phyloP scores from a whole-genome alignment of 2,113 vertebrate genomes.

The Ctenomys sociabilis region DNA sequence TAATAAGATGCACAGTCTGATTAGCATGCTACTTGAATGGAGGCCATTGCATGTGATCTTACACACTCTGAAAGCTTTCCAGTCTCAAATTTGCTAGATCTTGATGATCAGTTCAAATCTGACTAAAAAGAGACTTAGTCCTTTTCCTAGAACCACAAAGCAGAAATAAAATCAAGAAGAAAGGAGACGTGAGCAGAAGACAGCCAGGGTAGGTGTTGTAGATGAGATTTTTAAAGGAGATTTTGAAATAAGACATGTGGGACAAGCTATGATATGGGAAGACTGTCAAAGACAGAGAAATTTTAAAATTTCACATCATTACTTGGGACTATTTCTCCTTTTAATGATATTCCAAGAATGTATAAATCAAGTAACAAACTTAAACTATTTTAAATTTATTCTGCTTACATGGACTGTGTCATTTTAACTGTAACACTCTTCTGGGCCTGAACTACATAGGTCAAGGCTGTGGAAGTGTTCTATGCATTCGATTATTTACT shows the following conservation, averaged over 20 bases:
- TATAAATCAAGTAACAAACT: not conserved
- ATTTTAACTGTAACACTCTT: constrained; percentile 35
- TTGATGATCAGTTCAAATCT: not conserved
- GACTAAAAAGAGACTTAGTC: not conserved
- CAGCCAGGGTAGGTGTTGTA: not conserved
- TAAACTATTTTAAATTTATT: constrained; percentile 50
- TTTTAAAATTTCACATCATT: not conserved
- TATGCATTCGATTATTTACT: not conserved
- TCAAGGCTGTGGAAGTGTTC: not conserved
- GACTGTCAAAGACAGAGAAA: constrained; percentile 9
- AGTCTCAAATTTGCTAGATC: not conserved
- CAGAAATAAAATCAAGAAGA: not conserved
- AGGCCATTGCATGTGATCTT: not conserved
- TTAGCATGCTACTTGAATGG: not conserved
- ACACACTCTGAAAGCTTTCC: not conserved
- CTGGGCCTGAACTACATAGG: not conserved
- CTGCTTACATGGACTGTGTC: not conserved
- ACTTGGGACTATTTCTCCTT: not conserved
- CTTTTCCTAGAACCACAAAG: not conserved
- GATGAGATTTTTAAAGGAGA: not conserved
- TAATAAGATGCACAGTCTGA: not conserved
- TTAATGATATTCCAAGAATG: not conserved
- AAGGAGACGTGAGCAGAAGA: not conserved
- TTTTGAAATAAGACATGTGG: not conserved
- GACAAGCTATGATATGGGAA: not conserved